Evolutionary conservation across 2,888 invertebrate genomes (phyloP).

Genomic region (Lasioglossum morio): DNA sequence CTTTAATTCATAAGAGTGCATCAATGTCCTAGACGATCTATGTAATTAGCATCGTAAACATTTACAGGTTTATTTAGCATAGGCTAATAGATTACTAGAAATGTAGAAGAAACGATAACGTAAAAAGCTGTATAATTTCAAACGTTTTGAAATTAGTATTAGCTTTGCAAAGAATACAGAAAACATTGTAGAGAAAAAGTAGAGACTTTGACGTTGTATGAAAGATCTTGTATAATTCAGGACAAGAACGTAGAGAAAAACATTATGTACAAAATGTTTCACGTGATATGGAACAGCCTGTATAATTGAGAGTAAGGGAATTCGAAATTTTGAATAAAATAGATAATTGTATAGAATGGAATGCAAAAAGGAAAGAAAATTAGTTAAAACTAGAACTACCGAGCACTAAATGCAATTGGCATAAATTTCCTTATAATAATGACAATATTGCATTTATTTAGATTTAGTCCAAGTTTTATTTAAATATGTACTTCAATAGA

Average conservation of each 20-base stretch:
- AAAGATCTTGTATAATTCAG: not conserved
- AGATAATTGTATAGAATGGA: not conserved
- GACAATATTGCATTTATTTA: no score
- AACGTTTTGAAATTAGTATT: not conserved
- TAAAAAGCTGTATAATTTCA: not conserved
- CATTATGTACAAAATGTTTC: no score
- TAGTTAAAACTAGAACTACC: no score
- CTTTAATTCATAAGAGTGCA: slow-evolving; percentile 27
- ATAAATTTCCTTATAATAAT: no score
- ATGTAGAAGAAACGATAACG: no score
- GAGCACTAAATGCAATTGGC: no score
- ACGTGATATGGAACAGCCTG: not conserved
- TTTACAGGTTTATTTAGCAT: no score
- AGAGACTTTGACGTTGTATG: no score
- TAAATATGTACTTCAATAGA: no score
- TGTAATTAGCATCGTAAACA: not conserved
- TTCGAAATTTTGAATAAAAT: not conserved
- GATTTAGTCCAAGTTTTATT: no score
- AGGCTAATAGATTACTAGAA: no score
- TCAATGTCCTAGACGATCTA: not conserved
- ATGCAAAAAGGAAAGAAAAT: not conserved
- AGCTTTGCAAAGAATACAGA: not conserved
- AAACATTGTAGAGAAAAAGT: not conserved
- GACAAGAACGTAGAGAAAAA: not conserved
- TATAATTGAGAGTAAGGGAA: not conserved